These are phyloP conservation scores for Caenorhabditis wallacei DNA, from an alignment of 2,888 invertebrate genomes.

Conservation along the genomic window DNA sequence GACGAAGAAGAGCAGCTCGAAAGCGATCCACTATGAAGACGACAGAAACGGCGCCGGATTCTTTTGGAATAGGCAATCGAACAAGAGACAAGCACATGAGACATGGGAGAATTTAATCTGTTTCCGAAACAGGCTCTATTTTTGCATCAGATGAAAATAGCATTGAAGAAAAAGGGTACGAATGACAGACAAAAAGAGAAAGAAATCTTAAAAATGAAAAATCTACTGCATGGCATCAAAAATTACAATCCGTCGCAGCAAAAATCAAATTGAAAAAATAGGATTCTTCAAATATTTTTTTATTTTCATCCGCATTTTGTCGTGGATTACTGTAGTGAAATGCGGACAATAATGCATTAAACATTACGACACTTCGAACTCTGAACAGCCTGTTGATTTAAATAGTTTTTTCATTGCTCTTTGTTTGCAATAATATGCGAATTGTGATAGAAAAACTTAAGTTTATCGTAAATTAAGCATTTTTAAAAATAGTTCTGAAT, in stretches of 20 bases:
- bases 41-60: slow-evolving; percentile 4
- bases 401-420: too few relatives aligned
- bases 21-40: slow-evolving; percentile 29
- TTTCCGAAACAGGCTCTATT: background rate
- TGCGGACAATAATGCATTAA: background rate
- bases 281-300: too few relatives aligned
- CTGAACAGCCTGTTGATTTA: too few relatives aligned
- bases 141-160: slow-evolving; percentile 12
- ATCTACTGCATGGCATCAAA: too few relatives aligned
- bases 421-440: too few relatives aligned
- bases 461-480: too few relatives aligned
- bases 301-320: slow-evolving; percentile 8
- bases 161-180: background rate
- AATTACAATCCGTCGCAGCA: too few relatives aligned
- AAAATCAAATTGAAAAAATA: too few relatives aligned
- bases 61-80: slow-evolving; percentile 11
- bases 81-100: slow-evolving; percentile 28
- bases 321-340: slow-evolving; percentile 44
- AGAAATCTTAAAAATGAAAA: too few relatives aligned
- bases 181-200: background rate
- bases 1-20: slow-evolving; percentile 18
- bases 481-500: too few relatives aligned
- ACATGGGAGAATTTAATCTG: slow-evolving; percentile 19
- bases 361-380: slow-evolving; percentile 15
- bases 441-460: too few relatives aligned